Evolutionary conservation across 2,888 invertebrate species (phyloP), one percentile per base, ranked within the genome.

Genomic region (Heliothis peltigera): DNA sequence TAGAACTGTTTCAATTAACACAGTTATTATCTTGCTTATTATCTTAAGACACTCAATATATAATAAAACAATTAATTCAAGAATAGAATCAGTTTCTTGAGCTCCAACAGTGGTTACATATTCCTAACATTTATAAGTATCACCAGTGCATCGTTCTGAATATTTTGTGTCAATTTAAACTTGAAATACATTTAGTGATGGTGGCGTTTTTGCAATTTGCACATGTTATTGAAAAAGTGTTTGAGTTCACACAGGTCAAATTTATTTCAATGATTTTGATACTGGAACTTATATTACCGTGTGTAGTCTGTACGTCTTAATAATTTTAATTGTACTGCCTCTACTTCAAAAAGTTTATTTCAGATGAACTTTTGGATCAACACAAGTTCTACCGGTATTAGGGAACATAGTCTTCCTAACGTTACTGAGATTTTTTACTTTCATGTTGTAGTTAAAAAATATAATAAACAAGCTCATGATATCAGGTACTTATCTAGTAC

Each of bases 201-300:
- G 75, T 70, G 25, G 35, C 67, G 22, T 63, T 78, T 70, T 18
- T 77, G 53, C 55, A 73, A 54, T 61, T 48, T 12, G 47, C 67
- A 54, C 62, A 44, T 22, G 10, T 59, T 44, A 8, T 5, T 25
- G 54, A 35, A 51, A 73, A 48, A 67, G 61, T 49, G 21, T 22
- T 64, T 17, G 49, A 67, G 4, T 65, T 61, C 12, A 54, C 73
- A 25, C 48, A 78, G 75, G 69, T 78, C 28, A 28, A 17, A 39
- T n/a, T 39, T 15, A n/a, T 39, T 39, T 15, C n/a, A 32, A 32
- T 32, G 8, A 32, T 32, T 12, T 10, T 32, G 10, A 32, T 32
- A 8, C 2, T 25, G n/a, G n/a, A n/a, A n/a, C n/a, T n/a, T n/a
- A n/a, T n/a, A n/a, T n/a, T n/a, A n/a, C n/a, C n/a, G 6, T 25